Conservation (phyloP, 2,113 vertebrate species). For the Oryzias javanicus region DNA sequence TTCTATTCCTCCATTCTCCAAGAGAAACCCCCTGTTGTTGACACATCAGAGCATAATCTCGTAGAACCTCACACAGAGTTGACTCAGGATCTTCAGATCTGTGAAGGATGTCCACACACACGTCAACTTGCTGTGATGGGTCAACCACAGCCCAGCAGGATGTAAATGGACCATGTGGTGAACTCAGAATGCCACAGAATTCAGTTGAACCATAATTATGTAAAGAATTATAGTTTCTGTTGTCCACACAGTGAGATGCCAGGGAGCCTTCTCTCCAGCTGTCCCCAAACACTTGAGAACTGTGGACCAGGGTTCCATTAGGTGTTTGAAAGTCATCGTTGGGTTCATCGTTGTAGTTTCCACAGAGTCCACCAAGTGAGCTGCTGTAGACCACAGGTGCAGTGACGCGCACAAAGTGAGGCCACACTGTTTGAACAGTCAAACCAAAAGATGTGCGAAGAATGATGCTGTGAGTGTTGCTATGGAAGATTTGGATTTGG, state of each 20-base stretch:
- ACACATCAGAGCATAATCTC: conserved; percentile 57
- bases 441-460: conserved; percentile 65
- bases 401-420: conserved; percentile 54
- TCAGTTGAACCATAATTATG: conserved; percentile 4
- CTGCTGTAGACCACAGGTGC: conserved; percentile 55
- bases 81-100: conserved; percentile 10
- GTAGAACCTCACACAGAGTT: conserved; percentile 41
- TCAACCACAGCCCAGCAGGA: conserved; percentile 28
- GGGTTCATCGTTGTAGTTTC: conserved; percentile 47
- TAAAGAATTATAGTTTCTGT: fast-evolving
- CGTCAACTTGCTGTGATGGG: conserved; percentile 9
- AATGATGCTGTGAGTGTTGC: conserved; percentile 47
- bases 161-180: conserved; percentile 47
- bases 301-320: conserved; percentile 33
- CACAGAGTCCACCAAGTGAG: conserved; percentile 65
- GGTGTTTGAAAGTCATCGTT: conserved; percentile 62
- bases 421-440: conserved; percentile 59
- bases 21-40: conserved; percentile 45
- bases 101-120: conserved; percentile 27
- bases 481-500: conserved; percentile 45
- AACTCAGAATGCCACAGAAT: conserved; percentile 51
- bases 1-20: conserved; percentile 61
- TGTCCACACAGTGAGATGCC: conserved; percentile 30
- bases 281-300: conserved; percentile 62
- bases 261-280: conserved; percentile 69